phyloP scores from a whole-genome alignment of 2,797 vertebrate species.

The Apodemus agrarius region DNA sequence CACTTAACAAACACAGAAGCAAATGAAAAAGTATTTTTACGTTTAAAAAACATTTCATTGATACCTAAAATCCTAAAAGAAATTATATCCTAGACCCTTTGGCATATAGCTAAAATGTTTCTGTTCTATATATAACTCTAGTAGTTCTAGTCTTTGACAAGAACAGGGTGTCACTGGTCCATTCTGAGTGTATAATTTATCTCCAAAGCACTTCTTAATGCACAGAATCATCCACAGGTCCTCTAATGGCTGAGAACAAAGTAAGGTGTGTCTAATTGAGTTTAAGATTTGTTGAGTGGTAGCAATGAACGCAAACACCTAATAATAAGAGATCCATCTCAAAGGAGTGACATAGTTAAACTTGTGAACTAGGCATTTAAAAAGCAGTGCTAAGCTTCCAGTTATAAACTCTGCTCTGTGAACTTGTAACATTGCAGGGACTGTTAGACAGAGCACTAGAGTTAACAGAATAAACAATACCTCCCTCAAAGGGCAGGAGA shows the following conservation, averaged over 20 bases:
- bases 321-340: slow-evolving; percentile 26
- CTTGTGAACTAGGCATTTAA: slow-evolving; percentile 22
- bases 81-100: slow-evolving; percentile 23
- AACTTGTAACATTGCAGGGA: background rate
- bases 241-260: slow-evolving; percentile 11
- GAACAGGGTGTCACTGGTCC: background rate
- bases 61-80: slow-evolving; percentile 7
- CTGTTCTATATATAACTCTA: slow-evolving; percentile 3
- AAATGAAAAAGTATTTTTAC: slow-evolving; percentile 62
- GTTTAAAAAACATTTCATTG: slow-evolving; percentile 44
- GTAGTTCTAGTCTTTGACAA: slow-evolving; percentile 41
- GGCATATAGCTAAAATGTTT: slow-evolving; percentile 1
- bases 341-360: slow-evolving; percentile 2
- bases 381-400: background rate
- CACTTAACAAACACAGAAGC: slow-evolving; percentile 26
- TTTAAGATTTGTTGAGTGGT: slow-evolving; percentile 9
- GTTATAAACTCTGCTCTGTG: background rate
- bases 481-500: background rate
- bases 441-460: background rate
- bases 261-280: background rate
- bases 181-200: slow-evolving; percentile 53
- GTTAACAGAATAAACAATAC: background rate
- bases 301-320: slow-evolving; percentile 22
- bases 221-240: background rate
- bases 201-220: background rate